Evolutionary conservation across 2,113 vertebrate genomes (phyloP).

Genomic region (Eurystomus gularis): DNA sequence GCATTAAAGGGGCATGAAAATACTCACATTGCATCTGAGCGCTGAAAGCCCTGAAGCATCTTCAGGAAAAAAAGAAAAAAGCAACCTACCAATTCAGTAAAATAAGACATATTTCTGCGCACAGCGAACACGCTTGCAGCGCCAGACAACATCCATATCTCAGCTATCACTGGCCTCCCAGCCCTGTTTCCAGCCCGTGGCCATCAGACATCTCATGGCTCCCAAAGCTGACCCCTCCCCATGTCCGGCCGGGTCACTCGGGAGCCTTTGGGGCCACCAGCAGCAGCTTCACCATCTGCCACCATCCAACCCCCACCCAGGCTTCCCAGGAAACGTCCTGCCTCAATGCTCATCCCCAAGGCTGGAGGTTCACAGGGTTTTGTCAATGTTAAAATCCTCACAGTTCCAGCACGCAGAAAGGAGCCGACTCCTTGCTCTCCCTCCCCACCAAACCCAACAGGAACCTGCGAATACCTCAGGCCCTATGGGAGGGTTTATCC

Average conservation of each 20-base stretch:
- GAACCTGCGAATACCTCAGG: accelerated
- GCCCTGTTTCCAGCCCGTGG: not conserved
- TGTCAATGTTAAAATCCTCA: accelerated
- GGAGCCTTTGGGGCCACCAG: not conserved
- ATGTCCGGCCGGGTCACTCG: not conserved
- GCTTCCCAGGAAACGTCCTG: not conserved
- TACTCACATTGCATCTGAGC: not conserved
- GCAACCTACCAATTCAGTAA: not conserved
- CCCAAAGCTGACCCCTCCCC: not conserved
- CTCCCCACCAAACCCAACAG: not conserved
- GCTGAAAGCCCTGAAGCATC: slow-evolving; percentile 39
- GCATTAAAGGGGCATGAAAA: slow-evolving; percentile 64
- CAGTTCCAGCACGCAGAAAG: not conserved
- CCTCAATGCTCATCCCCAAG: not conserved
- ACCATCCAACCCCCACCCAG: not conserved
- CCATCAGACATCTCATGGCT: not conserved
- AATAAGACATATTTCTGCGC: not conserved
- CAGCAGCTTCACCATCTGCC: not conserved
- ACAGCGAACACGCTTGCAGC: not conserved
- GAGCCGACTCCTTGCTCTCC: not conserved
- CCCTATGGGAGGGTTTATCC: not conserved
- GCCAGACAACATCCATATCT: not conserved
- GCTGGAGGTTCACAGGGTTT: accelerated
- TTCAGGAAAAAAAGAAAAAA: not conserved
- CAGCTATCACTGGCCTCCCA: not conserved